These are phyloP conservation scores for Portunus trituberculatus DNA, from an alignment of 1,140 invertebrate genomes.

Conservation along the genomic window DNA sequence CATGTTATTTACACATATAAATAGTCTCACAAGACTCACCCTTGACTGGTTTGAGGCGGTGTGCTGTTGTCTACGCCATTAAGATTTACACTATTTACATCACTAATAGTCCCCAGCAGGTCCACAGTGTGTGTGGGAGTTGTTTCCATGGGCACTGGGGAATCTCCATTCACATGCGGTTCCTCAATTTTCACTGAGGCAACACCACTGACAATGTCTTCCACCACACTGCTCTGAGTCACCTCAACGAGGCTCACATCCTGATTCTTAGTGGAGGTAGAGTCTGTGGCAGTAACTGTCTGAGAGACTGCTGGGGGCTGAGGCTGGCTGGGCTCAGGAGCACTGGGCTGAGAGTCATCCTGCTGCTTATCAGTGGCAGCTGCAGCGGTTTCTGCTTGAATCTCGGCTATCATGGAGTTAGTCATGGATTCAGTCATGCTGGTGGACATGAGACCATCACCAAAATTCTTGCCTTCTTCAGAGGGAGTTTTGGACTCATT, in stretches of 20 bases:
- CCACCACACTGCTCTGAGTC: slow-evolving; percentile 53
- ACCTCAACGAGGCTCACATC: slow-evolving; percentile 46
- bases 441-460: slow-evolving; percentile 65
- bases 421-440: slow-evolving; percentile 77
- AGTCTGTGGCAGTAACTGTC: slow-evolving; percentile 30
- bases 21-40: slow-evolving; percentile 63
- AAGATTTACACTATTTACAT: slow-evolving; percentile 75
- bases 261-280: slow-evolving; percentile 37
- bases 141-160: slow-evolving; percentile 74
- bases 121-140: slow-evolving; percentile 76
- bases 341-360: neutral
- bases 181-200: slow-evolving; percentile 68
- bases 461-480: slow-evolving; percentile 74
- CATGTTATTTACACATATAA: neutral
- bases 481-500: slow-evolving; percentile 75
- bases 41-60: slow-evolving; percentile 67
- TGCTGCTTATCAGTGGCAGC: neutral
- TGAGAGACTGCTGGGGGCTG: slow-evolving; percentile 27
- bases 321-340: neutral
- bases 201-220: slow-evolving; percentile 68
- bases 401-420: slow-evolving; percentile 36
- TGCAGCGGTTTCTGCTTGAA: slow-evolving; percentile 49
- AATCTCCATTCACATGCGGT: slow-evolving; percentile 75
- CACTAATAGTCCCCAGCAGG: slow-evolving; percentile 75
- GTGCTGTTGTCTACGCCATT: slow-evolving; percentile 75